Base-by-base conservation (phyloP, 2,888 invertebrate genomes). In the Dugesia japonica region DNA sequence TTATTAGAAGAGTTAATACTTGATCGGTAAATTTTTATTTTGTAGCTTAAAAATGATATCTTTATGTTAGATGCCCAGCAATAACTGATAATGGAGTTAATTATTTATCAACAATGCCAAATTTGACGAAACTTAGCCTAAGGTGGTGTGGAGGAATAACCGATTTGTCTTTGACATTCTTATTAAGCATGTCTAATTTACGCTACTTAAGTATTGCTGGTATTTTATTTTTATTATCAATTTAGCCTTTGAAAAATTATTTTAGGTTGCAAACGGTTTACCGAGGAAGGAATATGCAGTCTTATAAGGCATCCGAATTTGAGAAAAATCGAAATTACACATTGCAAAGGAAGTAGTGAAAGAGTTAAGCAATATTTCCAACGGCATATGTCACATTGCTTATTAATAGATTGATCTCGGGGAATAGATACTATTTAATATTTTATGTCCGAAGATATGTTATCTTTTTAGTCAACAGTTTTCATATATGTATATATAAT, bases 71-170 rank as follows among this genome's bases (percentile, higher is more conserved):
- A 86, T 94, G 94, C 86, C 90, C 92, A 80, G 92, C 92, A 85
- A 90, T 94, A 83, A 93, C 94, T 79, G 94, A 94, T 84, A 92
- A 93, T 81, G 94, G 94, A 77, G 91, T 94, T 79, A 93, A 94
- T 23, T 94, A 94, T 86, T 90, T 94, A 83, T 92, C 93, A 80
- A 94, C 94, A 31, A 94, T 94, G 93, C 89, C 92, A 82, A 91
- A 92, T 73, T 87, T 94, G 80, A 89, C 89, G 77, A 90, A 91
- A 75, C 87, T 94, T 81, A 94, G 91, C 86, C 87, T 94, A 80
- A 89, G 94, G 81, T 94, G 94, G 94, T 94, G 94, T 85, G 90
- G 92, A 71, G 93, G 93, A 87, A 89, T 94, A 78, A 88, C 92
- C 79, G 94, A 94, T 86, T 92, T 92, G 83, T 93, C 93, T 79